Percentiles rank a stretch among this genome's conserved stretches.
Evolutionary conservation across 2,888 invertebrate species (phyloP).

Genomic region (Molorchus minor): DNA sequence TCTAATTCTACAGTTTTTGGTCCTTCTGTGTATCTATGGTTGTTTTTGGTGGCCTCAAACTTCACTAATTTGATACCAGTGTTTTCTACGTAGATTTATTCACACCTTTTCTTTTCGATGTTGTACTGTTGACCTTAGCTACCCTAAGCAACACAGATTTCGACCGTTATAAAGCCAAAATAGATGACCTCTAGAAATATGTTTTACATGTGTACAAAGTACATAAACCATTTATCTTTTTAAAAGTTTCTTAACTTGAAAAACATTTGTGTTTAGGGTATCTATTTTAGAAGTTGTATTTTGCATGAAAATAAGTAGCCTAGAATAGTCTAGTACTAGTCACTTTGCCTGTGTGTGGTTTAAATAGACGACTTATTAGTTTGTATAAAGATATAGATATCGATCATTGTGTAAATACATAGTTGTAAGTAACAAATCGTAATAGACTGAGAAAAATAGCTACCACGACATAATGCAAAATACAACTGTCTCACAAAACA

Average conservation of each 20-base stretch:
- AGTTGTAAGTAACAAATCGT: not conserved
- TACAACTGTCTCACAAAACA: slow-evolving; percentile 39
- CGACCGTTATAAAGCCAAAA: too few species aligned
- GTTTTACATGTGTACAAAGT: too few species aligned
- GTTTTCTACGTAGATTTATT: slow-evolving; percentile 34
- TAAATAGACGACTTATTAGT: too few species aligned
- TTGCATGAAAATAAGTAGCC: slow-evolving; percentile 50
- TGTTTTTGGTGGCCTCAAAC: slow-evolving; percentile 36
- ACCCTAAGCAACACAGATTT: slow-evolving; percentile 26
- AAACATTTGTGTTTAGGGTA: slow-evolving; percentile 43
- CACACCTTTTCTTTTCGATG: slow-evolving; percentile 35
- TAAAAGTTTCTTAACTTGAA: too few species aligned
- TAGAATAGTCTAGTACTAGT: slow-evolving; percentile 37
- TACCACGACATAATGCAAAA: slow-evolving; percentile 38
- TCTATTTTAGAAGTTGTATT: slow-evolving; percentile 52
- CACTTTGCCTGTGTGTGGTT: slow-evolving; percentile 37
- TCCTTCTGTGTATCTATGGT: slow-evolving; percentile 32
- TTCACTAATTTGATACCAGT: slow-evolving; percentile 29
- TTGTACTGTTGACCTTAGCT: slow-evolving; percentile 28
- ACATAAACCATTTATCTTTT: not conserved
- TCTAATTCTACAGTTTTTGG: slow-evolving; percentile 37
- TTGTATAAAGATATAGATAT: not conserved
- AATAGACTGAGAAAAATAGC: slow-evolving; percentile 2
- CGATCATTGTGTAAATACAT: too few species aligned
- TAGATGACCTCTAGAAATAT: too few species aligned